Conservation (phyloP, 1,140 invertebrate species). For the Hypsibius dujardini region DNA sequence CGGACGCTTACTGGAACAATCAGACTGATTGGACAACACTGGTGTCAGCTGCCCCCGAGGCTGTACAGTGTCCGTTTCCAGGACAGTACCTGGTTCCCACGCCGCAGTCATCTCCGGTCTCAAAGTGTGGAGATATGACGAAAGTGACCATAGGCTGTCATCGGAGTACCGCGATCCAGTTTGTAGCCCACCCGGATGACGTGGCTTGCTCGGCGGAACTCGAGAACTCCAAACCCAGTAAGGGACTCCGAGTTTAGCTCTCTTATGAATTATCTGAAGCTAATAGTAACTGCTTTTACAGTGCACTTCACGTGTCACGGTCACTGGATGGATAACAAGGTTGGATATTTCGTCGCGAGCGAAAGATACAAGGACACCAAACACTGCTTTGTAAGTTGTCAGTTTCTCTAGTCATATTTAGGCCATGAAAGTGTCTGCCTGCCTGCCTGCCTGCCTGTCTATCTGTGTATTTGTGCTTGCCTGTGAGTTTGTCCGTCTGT, state of each 20-base stretch:
- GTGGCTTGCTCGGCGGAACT: not conserved
- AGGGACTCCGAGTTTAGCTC: not conserved
- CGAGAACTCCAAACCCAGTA: not conserved
- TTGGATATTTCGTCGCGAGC: conserved; percentile 4
- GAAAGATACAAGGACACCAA: not conserved
- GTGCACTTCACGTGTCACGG: conserved; percentile 11
- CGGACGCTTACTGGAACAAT: not conserved
- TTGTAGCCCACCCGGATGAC: not conserved
- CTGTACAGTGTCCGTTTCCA: not conserved
- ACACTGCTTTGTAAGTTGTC: conserved; percentile 13
- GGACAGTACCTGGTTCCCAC: not conserved
- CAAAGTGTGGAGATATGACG: not conserved
- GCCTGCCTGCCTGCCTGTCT: too few species aligned
- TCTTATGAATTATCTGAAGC: not conserved
- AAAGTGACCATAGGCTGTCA: conserved; percentile 13
- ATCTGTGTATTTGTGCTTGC: too few species aligned
- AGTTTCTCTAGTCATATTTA: too few species aligned
- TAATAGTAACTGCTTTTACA: not conserved
- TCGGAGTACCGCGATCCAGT: not conserved
- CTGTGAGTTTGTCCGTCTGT: too few species aligned
- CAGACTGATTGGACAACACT: not conserved
- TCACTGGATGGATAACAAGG: conserved; percentile 10
- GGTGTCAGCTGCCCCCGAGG: not conserved
- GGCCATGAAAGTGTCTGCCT: too few species aligned
- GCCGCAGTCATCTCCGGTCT: not conserved